phyloP scores from a whole-genome alignment of 2,888 invertebrate genomes.

The Anagyrus pseudococci region DNA sequence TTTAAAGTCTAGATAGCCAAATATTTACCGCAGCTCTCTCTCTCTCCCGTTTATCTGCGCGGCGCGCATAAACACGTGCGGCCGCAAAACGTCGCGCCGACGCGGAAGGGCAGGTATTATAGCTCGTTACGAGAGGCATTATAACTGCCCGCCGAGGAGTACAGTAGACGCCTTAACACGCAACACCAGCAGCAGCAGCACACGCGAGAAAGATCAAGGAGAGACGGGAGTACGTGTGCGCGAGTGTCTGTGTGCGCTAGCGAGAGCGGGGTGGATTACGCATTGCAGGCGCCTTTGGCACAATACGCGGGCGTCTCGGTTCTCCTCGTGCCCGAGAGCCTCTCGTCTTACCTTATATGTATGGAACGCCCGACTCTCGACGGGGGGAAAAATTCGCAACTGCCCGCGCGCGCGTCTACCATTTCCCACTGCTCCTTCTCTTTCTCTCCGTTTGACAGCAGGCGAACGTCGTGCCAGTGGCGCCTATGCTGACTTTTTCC shows the following conservation, averaged over 20 bases:
- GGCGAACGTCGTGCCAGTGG: too few species aligned
- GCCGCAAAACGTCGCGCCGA: not conserved
- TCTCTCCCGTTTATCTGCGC: too few species aligned
- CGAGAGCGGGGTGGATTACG: constrained; percentile 44
- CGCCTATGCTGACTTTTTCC: not conserved
- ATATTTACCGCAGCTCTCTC: too few species aligned
- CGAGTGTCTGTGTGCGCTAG: not conserved
- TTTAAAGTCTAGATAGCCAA: too few species aligned
- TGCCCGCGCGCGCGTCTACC: constrained; percentile 3
- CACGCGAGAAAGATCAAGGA: not conserved
- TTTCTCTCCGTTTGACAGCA: not conserved
- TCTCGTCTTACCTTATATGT: constrained; percentile 52
- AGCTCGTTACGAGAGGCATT: not conserved
- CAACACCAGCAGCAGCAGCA: not conserved
- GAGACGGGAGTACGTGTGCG: too few species aligned
- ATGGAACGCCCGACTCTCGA: constrained; percentile 48
- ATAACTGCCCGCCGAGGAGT: not conserved
- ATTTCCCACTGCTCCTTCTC: constrained; percentile 7
- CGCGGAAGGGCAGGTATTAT: not conserved
- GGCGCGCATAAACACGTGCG: not conserved
- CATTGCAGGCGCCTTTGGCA: constrained; percentile 44
- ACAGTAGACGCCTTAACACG: not conserved
- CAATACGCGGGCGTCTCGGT: constrained; percentile 30
- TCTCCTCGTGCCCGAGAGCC: too few species aligned
- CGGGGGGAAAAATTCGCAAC: constrained; percentile 43